Conservation (phyloP, 2,113 vertebrate species). For the Balaenoptera acutorostrata region DNA sequence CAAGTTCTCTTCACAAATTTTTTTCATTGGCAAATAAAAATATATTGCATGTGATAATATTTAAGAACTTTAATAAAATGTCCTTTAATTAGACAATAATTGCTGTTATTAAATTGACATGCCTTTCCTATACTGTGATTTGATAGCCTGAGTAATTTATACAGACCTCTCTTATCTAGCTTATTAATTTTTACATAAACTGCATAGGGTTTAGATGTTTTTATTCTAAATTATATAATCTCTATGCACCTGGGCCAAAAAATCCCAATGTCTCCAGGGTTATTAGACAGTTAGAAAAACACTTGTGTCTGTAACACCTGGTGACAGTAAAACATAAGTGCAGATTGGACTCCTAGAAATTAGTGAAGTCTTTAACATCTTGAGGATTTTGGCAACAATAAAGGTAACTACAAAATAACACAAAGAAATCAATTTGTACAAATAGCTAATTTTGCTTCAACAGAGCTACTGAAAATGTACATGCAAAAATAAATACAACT, state of each 20-base stretch:
- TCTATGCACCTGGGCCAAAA: background rate
- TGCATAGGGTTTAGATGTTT: background rate
- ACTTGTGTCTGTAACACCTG: slow-evolving; percentile 17
- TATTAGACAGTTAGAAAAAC: slow-evolving; percentile 24
- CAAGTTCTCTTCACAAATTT: background rate
- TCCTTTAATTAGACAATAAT: background rate
- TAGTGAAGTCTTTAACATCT: slow-evolving; percentile 2
- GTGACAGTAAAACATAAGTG: slow-evolving; percentile 1
- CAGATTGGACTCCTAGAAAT: background rate
- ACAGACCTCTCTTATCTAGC: background rate
- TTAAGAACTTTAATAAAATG: background rate
- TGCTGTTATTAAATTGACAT: background rate
- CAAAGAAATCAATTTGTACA: background rate
- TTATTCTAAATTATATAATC: background rate
- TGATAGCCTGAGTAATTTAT: background rate
- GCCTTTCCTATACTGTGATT: background rate
- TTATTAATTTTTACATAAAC: background rate
- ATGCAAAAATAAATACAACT: background rate
- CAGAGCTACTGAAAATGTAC: background rate
- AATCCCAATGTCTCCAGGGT: background rate
- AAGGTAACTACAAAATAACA: background rate
- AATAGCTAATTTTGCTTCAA: background rate
- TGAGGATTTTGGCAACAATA: slow-evolving; percentile 5
- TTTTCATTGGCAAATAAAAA: background rate
- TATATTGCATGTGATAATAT: background rate